Evolutionary conservation across 2,113 vertebrate genomes (phyloP), one percentile per base, ranked within the genome.

Genomic region (Brienomyrus longianalis): DNA sequence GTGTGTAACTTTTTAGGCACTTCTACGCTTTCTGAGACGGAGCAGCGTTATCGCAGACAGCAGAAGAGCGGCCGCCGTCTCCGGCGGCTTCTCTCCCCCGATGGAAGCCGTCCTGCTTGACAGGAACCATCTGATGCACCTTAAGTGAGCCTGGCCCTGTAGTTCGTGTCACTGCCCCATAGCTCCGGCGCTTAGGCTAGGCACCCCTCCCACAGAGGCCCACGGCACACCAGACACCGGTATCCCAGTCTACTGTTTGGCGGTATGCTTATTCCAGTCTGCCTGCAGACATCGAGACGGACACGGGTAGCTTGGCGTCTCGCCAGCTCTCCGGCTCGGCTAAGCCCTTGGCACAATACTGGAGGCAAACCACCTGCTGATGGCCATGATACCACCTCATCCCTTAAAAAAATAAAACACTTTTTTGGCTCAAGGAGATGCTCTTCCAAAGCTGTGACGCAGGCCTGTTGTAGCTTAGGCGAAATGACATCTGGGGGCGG

Each of bases 1-100:
- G 89, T 90, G 92, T 94, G 93, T 94, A 92, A 93, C 89, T 84
- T 94, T 94, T 95, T 93, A 96, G 95, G 95, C 95, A 96, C 95
- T 96, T 96, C 94, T 95, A 95, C 95, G 92, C 93, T 95, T 95
- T 95, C 93, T 95, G 93, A 92, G 94, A 94, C 94, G 94, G 93
- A 95, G 94, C 94, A 94, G 95, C 94, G 94, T 95, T 92, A 93
- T 93, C 92, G 93, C 94, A 92, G 94, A 94, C 92, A 92, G 93
- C 91, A 59, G 91, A 91, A 92, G 93, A 91, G 93, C 90, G 90
- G 93, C 94, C 91, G 93, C 92, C 91, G 91, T 94, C 93, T 93
- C 92, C 90, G 93, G 91, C 92, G 94, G 94, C 93, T 92, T 92
- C 94, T 94, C 94, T 92, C 91, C 91, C 93, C 92, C 89, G 92